A percentile compares a stretch with the other conserved stretches of the same genome.
These are phyloP conservation scores for Rhagium mordax DNA, from an alignment of 2,888 invertebrate genomes.

Conservation along the genomic window DNA sequence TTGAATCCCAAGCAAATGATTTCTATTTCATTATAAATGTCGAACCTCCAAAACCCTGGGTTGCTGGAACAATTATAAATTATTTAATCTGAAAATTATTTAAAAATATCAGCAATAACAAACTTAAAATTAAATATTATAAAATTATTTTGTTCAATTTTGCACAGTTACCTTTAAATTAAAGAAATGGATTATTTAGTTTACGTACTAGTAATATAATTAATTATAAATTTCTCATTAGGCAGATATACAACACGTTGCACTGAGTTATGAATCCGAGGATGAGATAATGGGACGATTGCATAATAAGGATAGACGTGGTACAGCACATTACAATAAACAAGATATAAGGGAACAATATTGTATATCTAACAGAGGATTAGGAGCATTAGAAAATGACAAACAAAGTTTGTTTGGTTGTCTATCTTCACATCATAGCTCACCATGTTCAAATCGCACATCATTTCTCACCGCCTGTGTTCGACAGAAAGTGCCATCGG, in stretches of 20 bases:
- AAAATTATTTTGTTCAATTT: no score
- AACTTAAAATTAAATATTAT: no score
- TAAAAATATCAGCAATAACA: no score
- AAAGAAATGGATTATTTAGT: no score
- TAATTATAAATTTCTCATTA: constrained; percentile 62
- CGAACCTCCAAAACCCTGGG: no score
- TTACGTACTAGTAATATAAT: no score
- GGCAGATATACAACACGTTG: constrained; percentile 81
- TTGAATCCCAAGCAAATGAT: no score
- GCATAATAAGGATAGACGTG: constrained; percentile 72
- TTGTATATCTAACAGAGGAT: constrained; percentile 92
- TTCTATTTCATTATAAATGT: no score
- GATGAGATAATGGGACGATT: constrained; percentile 83
- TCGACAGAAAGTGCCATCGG: constrained; percentile 87
- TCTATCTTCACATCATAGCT: constrained; percentile 83
- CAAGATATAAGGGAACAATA: constrained; percentile 94
- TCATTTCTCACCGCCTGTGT: constrained; percentile 88
- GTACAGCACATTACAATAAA: constrained; percentile 82
- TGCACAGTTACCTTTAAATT: no score
- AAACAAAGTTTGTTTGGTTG: constrained; percentile 86
- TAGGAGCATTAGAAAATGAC: constrained; percentile 83
- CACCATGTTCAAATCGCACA: constrained; percentile 77
- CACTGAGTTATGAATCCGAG: constrained; percentile 85
- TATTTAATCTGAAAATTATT: no score
- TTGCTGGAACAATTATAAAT: no score